These are phyloP conservation scores for Catharus minimus DNA, from an alignment of 2,113 vertebrate species.

Conservation along the genomic window DNA sequence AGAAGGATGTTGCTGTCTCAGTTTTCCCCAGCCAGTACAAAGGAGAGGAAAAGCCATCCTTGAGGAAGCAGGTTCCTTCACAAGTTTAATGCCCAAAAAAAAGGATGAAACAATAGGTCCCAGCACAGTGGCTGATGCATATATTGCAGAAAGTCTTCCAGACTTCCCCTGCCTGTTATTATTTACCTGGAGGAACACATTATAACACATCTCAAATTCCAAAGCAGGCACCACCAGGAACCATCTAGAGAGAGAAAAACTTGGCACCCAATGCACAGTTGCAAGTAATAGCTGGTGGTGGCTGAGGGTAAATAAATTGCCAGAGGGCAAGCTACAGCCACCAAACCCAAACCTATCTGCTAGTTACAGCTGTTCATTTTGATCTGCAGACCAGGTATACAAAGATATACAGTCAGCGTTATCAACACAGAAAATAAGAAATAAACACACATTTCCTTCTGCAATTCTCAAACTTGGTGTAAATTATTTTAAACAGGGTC, in stretches of 20 bases:
- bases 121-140: neutral
- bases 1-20: neutral
- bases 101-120: neutral
- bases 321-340: neutral
- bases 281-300: neutral
- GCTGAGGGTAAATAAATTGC: neutral
- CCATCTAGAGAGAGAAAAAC: neutral
- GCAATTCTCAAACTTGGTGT: neutral
- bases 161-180: neutral
- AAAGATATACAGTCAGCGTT: neutral
- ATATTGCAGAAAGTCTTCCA: neutral
- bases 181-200: neutral
- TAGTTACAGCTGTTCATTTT: neutral
- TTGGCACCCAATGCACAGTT: neutral
- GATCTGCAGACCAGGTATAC: neutral
- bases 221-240: neutral
- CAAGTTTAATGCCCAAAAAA: neutral
- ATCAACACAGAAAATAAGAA: neutral
- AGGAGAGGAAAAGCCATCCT: neutral
- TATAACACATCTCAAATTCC: neutral
- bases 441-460: neutral
- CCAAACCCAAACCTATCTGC: neutral
- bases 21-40: neutral
- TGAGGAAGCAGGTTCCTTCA: neutral
- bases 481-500: neutral